Evolutionary conservation across 2,888 invertebrate species (phyloP), one percentile per base, ranked within the genome.

Genomic region (Phragmatobia fuliginosa): DNA sequence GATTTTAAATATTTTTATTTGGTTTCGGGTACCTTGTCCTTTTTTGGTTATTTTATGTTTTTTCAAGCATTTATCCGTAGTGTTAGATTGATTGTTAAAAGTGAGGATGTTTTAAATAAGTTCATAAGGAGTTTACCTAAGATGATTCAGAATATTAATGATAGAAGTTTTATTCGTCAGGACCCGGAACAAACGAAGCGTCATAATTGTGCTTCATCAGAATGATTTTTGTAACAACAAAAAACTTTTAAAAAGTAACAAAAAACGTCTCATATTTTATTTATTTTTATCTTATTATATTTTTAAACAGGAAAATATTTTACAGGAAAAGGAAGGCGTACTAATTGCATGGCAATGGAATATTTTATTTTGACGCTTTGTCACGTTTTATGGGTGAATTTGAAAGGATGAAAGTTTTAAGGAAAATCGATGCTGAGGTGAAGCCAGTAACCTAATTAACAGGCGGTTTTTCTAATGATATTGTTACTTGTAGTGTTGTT

Each of bases 311-410:
- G 28, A 41, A 33, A 58, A 56, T 56, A 28, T 56, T 56, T 56
- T 28, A 28, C 7, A 36, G 36, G 25, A 32, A 18, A 41, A 45
- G 31, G 41, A 63, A 59, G 59, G 36, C 66, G 36, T 62, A 41
- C 56, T 65, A 71, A 71, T 71, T 70, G 70, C 45, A 36, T 32
- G 58, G 36, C 49, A 62, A 70, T 70, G 66, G 62, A 58, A 62
- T 66, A 70, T 70, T 70, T 45, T 41, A 62, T 66, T 62, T 66
- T 70, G 70, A 66, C 49, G 49, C 59, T 62, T 28, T 38, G 59
- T 68, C 36, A 31, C 21, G 58, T 64, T 28, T 36, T 60, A 28
- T 36, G 60, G 10, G 31, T 16, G 33, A 31, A 36, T 68, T 68
- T 25, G 49, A 7, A 64, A 60, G 21, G 45, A 68, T 60, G 31